Base-by-base conservation (phyloP, 1,140 invertebrate species). In the Macrobrachium rosenbergii region DNA sequence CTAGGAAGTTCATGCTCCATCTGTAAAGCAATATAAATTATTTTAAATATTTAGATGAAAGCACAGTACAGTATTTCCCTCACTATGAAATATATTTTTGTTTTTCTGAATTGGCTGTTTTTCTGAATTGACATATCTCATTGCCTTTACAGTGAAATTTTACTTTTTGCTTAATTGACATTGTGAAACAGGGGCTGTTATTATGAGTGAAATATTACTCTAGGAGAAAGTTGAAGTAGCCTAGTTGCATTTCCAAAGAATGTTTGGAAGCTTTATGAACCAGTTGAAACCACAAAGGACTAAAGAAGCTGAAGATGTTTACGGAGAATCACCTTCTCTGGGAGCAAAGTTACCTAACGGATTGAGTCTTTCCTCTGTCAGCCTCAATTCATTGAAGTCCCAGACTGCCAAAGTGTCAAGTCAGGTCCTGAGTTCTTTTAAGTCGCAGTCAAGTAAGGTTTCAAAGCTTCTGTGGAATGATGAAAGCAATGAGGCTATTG, bases 391-490 rank as follows among this genome's bases (percentile, higher is more conserved):
- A 6, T 72, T 90, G 0, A 89, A 85, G 62, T 69, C 59, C 12
- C 89, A 90, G 37, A 88, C 89, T 0, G 73, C 82, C 37, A 90
- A 89, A 63, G 76, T 89, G 59, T 89, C 89, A 2, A 64, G 60
- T 72, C 86, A 88, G n/a, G 79, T 88, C n/a, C 60, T 88, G n/a
- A 83, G 75, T 16, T 89, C 89, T 28, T 72, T 84, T 17, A 89
- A 83, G 23, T 82, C 72, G 11, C 77, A 86, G 78, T 89, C 82
- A 23, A 12, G 43, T 63, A 43, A 72, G 23, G 77, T 82, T 23
- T 79, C 92, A 76, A 92, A 91, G 88, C 58, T 64, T 11, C 75
- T 80, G 67, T 60, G 73, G 72, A 77, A 21, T 76, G 87, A 79
- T 79, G 17, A 28, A 8, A 21, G 28, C 45, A 59, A 89, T 88